Base-by-base conservation (phyloP, 2,797 vertebrate species). In the Neosilurus mollespiculum region DNA sequence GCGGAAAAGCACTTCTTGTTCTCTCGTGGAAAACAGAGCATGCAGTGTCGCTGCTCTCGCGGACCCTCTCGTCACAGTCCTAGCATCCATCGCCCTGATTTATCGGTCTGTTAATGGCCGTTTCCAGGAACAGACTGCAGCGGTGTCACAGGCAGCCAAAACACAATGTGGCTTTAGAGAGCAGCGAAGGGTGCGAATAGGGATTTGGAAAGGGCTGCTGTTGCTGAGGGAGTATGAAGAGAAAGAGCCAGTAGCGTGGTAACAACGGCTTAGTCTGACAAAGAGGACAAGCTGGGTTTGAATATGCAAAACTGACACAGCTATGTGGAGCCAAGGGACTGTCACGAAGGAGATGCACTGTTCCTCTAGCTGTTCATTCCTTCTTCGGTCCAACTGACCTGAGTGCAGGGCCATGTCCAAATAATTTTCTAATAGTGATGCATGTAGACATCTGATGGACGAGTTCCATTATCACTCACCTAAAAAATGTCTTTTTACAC, bases 81-180 rank as follows among this genome's bases (percentile, higher is more conserved):
- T 83, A 75, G 79, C 81, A 80, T 90, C 88, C 80, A 86, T 83
- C 82, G 73, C 84, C 87, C 87, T 89, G 91, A 92, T 90, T 91
- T 91, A 89, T 91, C 78, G 85, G 20, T 58, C 81, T 66, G 78
- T 85, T 85, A 87, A 83, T 73, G 22, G 76, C 72, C 67, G 78
- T 65, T 84, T 70, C 83, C 82, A 79, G 80, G 86, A 88, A 88
- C 84, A 87, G 86, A 86, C 87, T 82, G 86, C 75, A 88, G 88
- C 89, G 88, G 85, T 70, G 81, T 86, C 87, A 87, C 85, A 88
- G 88, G 85, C 85, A 89, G 90, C 87, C 81, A 59, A 86, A 86
- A 80, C 84, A 83, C 87, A 89, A 83, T 81, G 86, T 84, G 87
- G 80, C 84, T 83, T 80, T 81, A 81, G 82, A 85, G 82, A 43